Evolutionary conservation across 2,888 invertebrate species (phyloP).

Genomic region (Aphelenchoides bicaudatus): DNA sequence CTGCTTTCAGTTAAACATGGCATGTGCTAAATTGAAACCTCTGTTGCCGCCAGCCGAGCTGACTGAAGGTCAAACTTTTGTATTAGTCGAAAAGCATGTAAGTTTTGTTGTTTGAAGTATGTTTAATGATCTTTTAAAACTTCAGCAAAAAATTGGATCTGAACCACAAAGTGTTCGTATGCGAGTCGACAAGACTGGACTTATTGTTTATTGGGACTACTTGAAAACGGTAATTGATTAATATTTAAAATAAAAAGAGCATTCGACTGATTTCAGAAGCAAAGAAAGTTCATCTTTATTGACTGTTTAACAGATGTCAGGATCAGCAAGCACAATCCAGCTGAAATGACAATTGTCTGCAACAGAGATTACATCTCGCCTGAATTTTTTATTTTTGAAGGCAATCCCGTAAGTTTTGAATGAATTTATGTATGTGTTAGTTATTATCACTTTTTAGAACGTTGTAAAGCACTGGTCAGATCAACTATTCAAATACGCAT

Average conservation of each 20-base stretch:
- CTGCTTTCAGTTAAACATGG: too few relatives aligned
- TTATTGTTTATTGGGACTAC: constrained; percentile 12
- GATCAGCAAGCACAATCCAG: constrained; percentile 4
- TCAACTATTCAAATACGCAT: constrained; percentile 32
- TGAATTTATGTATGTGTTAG: not conserved
- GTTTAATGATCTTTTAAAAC: not conserved
- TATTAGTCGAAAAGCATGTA: not conserved
- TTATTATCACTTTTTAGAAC: constrained; percentile 21
- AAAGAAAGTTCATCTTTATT: constrained; percentile 29
- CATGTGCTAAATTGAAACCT: too few relatives aligned
- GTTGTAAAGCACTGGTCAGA: constrained; percentile 29
- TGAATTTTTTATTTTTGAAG: constrained; percentile 28
- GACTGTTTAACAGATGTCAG: constrained; percentile 42
- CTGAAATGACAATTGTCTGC: constrained; percentile 33
- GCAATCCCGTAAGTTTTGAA: constrained; percentile 23
- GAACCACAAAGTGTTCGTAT: constrained; percentile 11
- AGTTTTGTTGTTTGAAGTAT: not conserved
- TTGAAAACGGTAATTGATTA: not conserved
- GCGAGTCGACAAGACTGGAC: constrained; percentile 10
- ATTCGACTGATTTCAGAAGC: constrained; percentile 3
- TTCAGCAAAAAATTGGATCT: constrained; percentile 7
- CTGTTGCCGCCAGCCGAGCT: not conserved
- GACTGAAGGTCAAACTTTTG: not conserved
- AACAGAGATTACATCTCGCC: constrained; percentile 41
- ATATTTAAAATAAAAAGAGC: not conserved